Evolutionary conservation across 2,797 vertebrate species (phyloP).

Genomic region (Odontamblyopus rebecca): DNA sequence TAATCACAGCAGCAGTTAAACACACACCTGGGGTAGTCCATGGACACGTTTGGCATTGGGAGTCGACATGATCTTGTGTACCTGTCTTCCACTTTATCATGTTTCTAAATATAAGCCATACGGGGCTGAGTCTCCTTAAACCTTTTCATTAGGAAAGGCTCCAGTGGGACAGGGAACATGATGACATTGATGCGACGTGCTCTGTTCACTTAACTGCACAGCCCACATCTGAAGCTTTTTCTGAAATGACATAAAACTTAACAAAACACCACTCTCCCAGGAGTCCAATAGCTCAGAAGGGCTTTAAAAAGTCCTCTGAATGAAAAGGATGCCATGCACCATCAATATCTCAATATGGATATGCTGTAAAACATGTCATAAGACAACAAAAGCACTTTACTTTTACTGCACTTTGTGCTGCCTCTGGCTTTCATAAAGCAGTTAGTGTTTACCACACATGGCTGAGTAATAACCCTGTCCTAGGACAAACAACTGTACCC

Average conservation of each 20-base stretch:
- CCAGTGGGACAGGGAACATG: conserved; percentile 23
- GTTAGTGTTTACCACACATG: conserved; percentile 71
- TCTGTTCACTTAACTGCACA: conserved; percentile 21
- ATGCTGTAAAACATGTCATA: conserved; percentile 62
- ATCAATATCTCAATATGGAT: conserved; percentile 59
- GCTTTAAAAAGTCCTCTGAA: conserved; percentile 46
- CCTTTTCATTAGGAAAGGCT: conserved; percentile 24
- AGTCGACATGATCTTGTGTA: conserved; percentile 13
- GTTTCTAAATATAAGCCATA: conserved; percentile 35
- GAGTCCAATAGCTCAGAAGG: conserved; percentile 42
- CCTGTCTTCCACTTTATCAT: conserved; percentile 18
- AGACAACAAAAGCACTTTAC: conserved; percentile 63
- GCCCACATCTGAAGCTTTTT: conserved; percentile 20
- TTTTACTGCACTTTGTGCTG: conserved; percentile 66
- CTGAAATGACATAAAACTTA: conserved; percentile 48
- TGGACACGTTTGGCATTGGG: conserved; percentile 32
- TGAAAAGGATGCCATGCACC: conserved; percentile 51
- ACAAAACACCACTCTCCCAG: conserved; percentile 36
- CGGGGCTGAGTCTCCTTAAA: conserved; percentile 29
- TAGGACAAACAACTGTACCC: conserved; percentile 64
- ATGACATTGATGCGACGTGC: conserved; percentile 11
- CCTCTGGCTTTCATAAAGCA: conserved; percentile 69
- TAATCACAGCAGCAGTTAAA: conserved; percentile 69
- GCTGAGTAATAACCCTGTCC: conserved; percentile 69
- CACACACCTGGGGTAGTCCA: conserved; percentile 53